These are phyloP conservation scores for Phortica magna DNA, from an alignment of 2,888 invertebrate genomes.

Conservation along the genomic window DNA sequence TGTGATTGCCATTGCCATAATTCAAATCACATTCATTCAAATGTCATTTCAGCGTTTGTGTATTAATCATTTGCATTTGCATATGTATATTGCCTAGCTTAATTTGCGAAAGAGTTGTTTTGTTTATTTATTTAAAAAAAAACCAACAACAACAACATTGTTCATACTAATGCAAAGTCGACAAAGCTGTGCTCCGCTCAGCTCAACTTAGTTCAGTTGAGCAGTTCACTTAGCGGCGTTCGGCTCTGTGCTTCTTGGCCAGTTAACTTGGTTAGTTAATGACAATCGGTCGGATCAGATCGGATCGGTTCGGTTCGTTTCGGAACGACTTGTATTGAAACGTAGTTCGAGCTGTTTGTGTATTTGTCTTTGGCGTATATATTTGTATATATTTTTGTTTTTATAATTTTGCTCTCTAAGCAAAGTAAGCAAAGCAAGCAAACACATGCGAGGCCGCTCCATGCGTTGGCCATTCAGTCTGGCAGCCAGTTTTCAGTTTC, in stretches of 20 bases:
- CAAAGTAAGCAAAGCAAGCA: constrained; percentile 50
- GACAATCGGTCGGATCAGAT: not conserved
- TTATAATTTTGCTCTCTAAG: not conserved
- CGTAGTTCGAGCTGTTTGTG: not conserved
- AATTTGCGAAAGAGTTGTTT: constrained; percentile 32
- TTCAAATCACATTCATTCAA: constrained; percentile 18
- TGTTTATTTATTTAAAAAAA: too few species aligned
- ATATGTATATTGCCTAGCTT: constrained; percentile 46
- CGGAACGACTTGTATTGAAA: constrained; percentile 2
- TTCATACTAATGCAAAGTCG: not conserved
- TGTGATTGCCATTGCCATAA: not conserved
- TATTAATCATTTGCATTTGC: constrained; percentile 67
- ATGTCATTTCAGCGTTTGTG: constrained; percentile 30
- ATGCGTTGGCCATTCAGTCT: not conserved
- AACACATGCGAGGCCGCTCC: not conserved
- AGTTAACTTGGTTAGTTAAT: constrained; percentile 6
- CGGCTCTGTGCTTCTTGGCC: not conserved
- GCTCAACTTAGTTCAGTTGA: not conserved
- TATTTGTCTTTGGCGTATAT: not conserved
- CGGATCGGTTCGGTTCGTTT: not conserved
- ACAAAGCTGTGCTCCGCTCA: not conserved
- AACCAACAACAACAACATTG: too few species aligned
- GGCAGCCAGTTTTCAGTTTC: constrained; percentile 20
- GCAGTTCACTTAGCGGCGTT: not conserved
- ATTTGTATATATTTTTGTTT: not conserved